Evolutionary conservation across 2,888 invertebrate species (phyloP).

Genomic region (Tetramorium bicarinatum): DNA sequence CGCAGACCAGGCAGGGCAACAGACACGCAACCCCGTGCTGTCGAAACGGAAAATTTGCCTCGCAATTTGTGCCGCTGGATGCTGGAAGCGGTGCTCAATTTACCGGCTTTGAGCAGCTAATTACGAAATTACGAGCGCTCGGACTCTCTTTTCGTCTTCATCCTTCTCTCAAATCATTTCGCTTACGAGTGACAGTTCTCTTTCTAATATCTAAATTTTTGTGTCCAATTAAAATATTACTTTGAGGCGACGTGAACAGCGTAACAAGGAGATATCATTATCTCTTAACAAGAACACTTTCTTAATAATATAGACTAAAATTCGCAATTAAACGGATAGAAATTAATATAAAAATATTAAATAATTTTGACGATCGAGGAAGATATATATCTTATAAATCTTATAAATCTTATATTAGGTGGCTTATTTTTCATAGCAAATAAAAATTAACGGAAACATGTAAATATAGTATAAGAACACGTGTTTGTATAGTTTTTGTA

Average conservation of each 20-base stretch:
- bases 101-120: constrained; percentile 54
- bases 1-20: constrained; percentile 30
- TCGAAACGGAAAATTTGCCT: constrained; percentile 67
- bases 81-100: constrained; percentile 49
- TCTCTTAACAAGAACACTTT: background rate
- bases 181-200: constrained; percentile 27
- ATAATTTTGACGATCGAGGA: background rate
- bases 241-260: background rate
- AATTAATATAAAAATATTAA: background rate
- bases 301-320: background rate
- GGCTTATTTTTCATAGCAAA: background rate
- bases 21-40: constrained; percentile 71
- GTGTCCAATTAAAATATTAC: constrained; percentile 13
- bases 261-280: background rate
- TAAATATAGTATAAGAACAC: background rate
- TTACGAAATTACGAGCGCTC: constrained; percentile 35
- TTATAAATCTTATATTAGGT: background rate
- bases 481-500: background rate
- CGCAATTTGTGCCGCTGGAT: constrained; percentile 68
- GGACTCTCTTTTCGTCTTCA: constrained; percentile 20
- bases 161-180: constrained; percentile 26
- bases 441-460: constrained; percentile 1
- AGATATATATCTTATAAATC: too few relatives aligned
- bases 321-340: background rate
- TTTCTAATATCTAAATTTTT: background rate